Evolutionary conservation across 2,113 vertebrate genomes (phyloP).

Genomic region (Stomatorhinus ivindoensis): DNA sequence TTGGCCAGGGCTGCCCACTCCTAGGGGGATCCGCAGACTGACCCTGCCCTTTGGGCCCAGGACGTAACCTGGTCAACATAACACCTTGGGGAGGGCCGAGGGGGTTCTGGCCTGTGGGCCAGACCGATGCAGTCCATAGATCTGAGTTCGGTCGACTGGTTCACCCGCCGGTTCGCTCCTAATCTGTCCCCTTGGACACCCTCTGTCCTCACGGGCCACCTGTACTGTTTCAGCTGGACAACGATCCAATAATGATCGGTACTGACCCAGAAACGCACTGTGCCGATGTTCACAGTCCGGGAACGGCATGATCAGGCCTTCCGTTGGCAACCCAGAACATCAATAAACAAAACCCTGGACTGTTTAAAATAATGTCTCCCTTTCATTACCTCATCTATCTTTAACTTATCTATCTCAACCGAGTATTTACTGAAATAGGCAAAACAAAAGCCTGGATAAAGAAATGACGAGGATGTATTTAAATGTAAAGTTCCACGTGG

Average conservation of each 20-base stretch:
- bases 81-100: slow-evolving; percentile 35
- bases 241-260: neutral
- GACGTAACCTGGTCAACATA: slow-evolving; percentile 31
- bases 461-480: neutral
- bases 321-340: neutral
- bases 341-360: neutral
- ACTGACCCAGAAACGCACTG: neutral
- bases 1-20: slow-evolving; percentile 7
- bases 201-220: neutral
- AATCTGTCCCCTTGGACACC: neutral
- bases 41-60: neutral
- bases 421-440: neutral
- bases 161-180: slow-evolving; percentile 43
- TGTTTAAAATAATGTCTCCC: neutral
- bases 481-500: neutral
- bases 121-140: slow-evolving; percentile 60
- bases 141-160: slow-evolving; percentile 69
- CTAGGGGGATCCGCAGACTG: neutral
- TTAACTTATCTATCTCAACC: neutral
- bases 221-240: neutral
- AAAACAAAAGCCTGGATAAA: neutral
- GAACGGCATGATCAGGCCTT: neutral
- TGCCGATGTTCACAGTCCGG: neutral
- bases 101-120: slow-evolving; percentile 48
- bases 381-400: neutral